phyloP scores from a whole-genome alignment of 1,140 invertebrate species.

The Dufourea novaeangliae region DNA sequence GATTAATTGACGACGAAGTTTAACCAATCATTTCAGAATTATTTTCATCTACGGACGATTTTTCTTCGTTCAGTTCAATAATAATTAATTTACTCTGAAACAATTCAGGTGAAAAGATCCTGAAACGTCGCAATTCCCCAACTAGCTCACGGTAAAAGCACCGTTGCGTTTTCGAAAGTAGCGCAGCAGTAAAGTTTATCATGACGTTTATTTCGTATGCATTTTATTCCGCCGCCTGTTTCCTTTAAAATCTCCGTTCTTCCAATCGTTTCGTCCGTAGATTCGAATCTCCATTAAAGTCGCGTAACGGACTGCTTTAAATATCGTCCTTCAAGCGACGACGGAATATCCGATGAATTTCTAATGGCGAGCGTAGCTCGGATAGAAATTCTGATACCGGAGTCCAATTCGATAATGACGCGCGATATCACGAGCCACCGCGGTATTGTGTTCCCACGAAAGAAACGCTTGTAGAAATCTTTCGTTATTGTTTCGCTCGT shows the following conservation, averaged over 20 bases:
- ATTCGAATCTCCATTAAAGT: conserved; percentile 23
- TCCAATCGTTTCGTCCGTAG: not conserved
- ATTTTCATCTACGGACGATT: too few relatives aligned
- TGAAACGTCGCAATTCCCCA: too few relatives aligned
- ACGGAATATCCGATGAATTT: conserved; percentile 7
- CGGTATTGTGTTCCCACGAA: not conserved
- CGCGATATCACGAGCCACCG: conserved; percentile 10
- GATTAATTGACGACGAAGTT: too few relatives aligned
- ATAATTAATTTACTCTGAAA: too few relatives aligned
- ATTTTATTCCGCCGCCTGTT: conserved; percentile 2
- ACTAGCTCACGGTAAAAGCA: too few relatives aligned
- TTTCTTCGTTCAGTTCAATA: too few relatives aligned
- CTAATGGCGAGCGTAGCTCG: not conserved
- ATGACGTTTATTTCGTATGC: not conserved
- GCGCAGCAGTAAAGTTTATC: too few relatives aligned
- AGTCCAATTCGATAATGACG: conserved; percentile 35
- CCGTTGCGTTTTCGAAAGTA: too few relatives aligned
- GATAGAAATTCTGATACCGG: conserved; percentile 52
- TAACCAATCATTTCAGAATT: too few relatives aligned
- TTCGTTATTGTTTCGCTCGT: conserved; percentile 11
- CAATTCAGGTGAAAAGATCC: too few relatives aligned
- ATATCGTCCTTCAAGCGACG: conserved; percentile 9
- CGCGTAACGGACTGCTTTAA: conserved; percentile 41
- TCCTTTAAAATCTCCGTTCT: conserved; percentile 7
- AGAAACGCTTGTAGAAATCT: not conserved